Evolutionary conservation across 2,888 invertebrate species (phyloP), one percentile per base, ranked within the genome.

Genomic region (Hesperia comma): DNA sequence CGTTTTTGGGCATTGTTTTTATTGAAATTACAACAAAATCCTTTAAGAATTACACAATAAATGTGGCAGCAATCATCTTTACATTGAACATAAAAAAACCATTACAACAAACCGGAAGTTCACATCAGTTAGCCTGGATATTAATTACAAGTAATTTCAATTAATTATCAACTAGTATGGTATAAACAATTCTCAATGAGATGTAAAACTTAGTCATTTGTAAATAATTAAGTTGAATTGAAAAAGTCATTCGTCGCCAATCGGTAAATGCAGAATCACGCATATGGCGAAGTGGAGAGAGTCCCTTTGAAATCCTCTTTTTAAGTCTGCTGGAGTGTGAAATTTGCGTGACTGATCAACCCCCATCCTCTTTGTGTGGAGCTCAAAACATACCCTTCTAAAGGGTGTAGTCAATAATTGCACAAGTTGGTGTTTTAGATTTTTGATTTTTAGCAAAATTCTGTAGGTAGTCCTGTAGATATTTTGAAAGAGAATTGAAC

Each of bases 251-350:
- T 58, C 46, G 46, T 37, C 19, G 56, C 19, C 37, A 17, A 33
- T 32, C 43, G 32, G 58, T 17, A 58, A 56, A 56, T 49, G 57
- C 57, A 40, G 51, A 63, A 63, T 63, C 57, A 51, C 63, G 57
- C 63, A 64, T 64, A 64, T 64, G 63, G 55, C 46, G 43, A 55
- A 46, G 56, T 56, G 57, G n/a, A 32, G 26, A 40, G 5, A 17
- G 8, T 10, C 21, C 58, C 58, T 46, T 37, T 64, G 5, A 26
- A 55, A 19, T 32, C 4, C 26, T 57, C 62, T 51, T 57, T 63
- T 57, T 21, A 33, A 51, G 21, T 26, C 12, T 21, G 37, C 26
- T 32, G 2, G 32, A 57, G 63, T 64, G 57, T 57, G 41, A 64
- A 64, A 57, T 41, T 49, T 40, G 26, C 26, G 56, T 51, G 32